Evolutionary conservation across 2,797 vertebrate genomes (phyloP).

Genomic region (Perodicticus potto): DNA sequence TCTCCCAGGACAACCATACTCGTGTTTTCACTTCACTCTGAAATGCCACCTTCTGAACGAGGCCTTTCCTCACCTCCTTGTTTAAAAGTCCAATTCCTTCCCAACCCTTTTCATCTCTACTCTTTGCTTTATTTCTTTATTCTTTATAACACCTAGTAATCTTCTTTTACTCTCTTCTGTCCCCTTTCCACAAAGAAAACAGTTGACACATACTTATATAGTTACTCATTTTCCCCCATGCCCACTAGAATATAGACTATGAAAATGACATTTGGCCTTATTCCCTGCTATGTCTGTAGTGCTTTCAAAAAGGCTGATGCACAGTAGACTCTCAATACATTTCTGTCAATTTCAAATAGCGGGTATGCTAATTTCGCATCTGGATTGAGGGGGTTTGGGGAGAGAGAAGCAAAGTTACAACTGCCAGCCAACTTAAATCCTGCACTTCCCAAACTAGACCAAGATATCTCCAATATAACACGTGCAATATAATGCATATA

Average conservation of each 20-base stretch:
- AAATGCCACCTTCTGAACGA: not conserved
- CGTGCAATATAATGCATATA: not conserved
- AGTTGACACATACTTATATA: not conserved
- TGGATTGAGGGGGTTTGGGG: not conserved
- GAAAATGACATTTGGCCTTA: not conserved
- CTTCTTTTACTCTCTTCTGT: not conserved
- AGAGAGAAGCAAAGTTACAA: not conserved
- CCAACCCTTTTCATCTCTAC: not conserved
- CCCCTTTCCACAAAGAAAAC: not conserved
- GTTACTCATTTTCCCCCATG: no score
- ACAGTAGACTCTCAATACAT: not conserved
- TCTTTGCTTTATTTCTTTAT: not conserved
- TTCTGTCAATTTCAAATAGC: not conserved
- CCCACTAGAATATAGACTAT: not conserved
- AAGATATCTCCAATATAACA: not conserved
- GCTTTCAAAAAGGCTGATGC: not conserved
- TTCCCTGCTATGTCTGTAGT: not conserved
- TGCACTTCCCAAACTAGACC: not conserved
- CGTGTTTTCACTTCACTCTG: not conserved
- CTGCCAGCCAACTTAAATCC: not conserved
- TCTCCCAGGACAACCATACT: not conserved
- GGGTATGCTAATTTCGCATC: not conserved
- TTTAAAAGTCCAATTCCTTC: not conserved
- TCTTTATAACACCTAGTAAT: not conserved
- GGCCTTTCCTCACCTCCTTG: not conserved